Percentiles rank a stretch among this genome's conserved stretches.
These are phyloP conservation scores for Callyntrura sp. DNA, from an alignment of 2,888 invertebrate species.

Conservation along the genomic window DNA sequence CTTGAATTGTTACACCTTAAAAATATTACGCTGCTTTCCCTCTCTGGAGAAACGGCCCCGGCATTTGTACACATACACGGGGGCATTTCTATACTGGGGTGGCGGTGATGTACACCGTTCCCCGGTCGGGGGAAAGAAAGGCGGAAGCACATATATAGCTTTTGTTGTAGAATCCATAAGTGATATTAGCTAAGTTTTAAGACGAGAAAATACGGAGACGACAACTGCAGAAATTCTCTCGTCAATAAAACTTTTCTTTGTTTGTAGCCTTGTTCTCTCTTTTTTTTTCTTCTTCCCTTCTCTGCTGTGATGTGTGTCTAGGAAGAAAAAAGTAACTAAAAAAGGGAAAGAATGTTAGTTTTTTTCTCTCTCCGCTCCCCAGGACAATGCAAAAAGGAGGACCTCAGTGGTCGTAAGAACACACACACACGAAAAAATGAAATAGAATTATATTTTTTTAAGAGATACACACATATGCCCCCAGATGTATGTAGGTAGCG, in stretches of 20 bases:
- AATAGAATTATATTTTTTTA: constrained; percentile 10
- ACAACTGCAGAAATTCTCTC: constrained; percentile 75
- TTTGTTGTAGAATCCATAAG: constrained; percentile 22
- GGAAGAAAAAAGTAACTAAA: constrained; percentile 46
- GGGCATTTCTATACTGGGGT: no score
- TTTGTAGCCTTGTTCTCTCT: constrained; percentile 41
- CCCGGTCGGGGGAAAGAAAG: neutral
- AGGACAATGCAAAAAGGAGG: constrained; percentile 14
- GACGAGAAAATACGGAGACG: constrained; percentile 56
- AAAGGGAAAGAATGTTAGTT: constrained; percentile 40
- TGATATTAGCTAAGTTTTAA: constrained; percentile 60
- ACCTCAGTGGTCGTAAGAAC: neutral
- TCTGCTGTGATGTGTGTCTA: neutral
- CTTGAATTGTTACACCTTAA: no score
- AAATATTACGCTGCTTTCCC: neutral
- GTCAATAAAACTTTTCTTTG: constrained; percentile 62
- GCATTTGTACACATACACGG: no score
- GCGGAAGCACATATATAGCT: neutral
- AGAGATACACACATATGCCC: neutral
- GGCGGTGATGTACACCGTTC: neutral
- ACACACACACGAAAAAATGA: constrained; percentile 3
- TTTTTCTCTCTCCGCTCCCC: constrained; percentile 19
- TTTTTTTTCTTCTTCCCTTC: neutral
- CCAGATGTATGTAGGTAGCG: no score
- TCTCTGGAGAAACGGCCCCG: no score